Evolutionary conservation across 1,140 invertebrate species (phyloP), one percentile per base, ranked within the genome.

Genomic region (Pteromalus puparum): DNA sequence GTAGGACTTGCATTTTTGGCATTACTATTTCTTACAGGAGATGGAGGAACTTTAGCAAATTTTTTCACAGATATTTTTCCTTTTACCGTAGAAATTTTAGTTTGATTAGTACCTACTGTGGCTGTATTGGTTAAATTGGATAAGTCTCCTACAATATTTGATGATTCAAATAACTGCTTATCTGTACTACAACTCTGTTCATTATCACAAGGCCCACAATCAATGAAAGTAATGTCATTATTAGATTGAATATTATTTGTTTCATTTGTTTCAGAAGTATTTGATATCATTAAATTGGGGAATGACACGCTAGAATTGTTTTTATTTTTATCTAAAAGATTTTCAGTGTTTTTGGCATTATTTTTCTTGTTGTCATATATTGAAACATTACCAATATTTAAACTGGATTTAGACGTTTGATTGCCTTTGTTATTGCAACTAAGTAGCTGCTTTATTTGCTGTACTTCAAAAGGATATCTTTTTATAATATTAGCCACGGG

Each of bases 161-260:
- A 21, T 61, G 18, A 61, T 6, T 61, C 21, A 21, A 7, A 61
- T 7, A n/a, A 13, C 10, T 70, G 67, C 5, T 78, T 10, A 13
- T 61, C 30, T 9, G 28, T 61, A 61, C 12, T 65, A 34, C 34
- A 10, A 65, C 7, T 30, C 4, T 65, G 10, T 34, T 70, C 28
- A 53, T 28, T 48, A 65, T 53, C 42, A 75, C 30, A 74, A 18
- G 89, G 85, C 0, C 91, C 92, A 67, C 91, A 92, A 86, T 92
- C 91, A 0, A 92, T 89, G 75, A 92, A 92, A 18, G 89, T 84
- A 75, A 92, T 91, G 9, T 90, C 91, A n/a, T 86, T 87, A 28
- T 26, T 30, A 30, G 67, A 61, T 61, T 61, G 53, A 61, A 18
- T 18, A 34, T 82, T 30, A 70, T 30, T 74, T 74, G 72, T 1